Evolutionary conservation across 2,797 vertebrate genomes (phyloP), one percentile per base, ranked within the genome.

Genomic region (Poeciliopsis paucimaculata): DNA sequence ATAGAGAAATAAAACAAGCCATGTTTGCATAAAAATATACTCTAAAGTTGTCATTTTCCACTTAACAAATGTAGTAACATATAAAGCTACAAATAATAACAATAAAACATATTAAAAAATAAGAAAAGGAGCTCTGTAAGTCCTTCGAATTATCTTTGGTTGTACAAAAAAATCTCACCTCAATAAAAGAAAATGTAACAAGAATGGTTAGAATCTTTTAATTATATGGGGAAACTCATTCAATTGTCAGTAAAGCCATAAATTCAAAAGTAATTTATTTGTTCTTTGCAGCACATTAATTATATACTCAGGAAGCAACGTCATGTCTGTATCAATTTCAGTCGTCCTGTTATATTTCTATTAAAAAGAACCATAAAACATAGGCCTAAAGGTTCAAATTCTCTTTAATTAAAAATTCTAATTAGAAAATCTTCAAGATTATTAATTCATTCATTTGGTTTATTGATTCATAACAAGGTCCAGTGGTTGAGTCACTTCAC

Each of bases 361-460:
- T 77, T 49, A 23, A 85, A 79, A 72, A 23, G 9, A 55, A 53
- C 10, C 75, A 60, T 43, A 51, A 72, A 71, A 78, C 64, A 68
- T 73, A 72, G 31, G 47, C 16, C 15, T 82, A 15, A 66, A 26
- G 18, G 57, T 46, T 79, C 57, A 64, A 87, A 84, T 80, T 86
- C 84, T 78, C 62, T 36, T 68, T 71, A 45, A 80, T 84, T 81
- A 77, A 15, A 78, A 72, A 41, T 80, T 73, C 77, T 81, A 73
- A 79, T 83, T 79, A 23, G 8, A 87, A 79, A 77, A 84, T 79
- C 8, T 66, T 28, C 39, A 68, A 57, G 81, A 76, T 86, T 15
- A 62, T 87, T 76, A 86, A 88, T 86, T 51, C 68, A 81, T 64
- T 87, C 39, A 90, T 90, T 87, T 82, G 82, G 78, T 43, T 82